These are phyloP conservation scores for Plutomurus gul DNA, from an alignment of 1,140 invertebrate genomes.

Conservation along the genomic window DNA sequence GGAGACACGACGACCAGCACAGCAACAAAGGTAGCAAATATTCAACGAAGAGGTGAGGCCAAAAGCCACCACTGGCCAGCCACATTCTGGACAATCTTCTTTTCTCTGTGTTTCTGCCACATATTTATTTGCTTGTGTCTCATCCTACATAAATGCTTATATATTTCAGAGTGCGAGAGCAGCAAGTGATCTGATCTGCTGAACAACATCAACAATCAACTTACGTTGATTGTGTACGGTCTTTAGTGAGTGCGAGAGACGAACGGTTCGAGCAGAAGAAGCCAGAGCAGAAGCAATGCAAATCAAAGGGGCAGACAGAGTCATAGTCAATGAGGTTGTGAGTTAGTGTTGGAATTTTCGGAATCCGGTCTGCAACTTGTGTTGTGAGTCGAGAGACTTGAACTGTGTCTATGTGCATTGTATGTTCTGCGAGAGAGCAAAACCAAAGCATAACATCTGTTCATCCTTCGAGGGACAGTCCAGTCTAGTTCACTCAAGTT, in stretches of 20 bases:
- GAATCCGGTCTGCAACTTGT: constrained; percentile 10
- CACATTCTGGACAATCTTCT: no score
- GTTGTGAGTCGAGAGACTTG: background rate
- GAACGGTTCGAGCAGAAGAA: background rate
- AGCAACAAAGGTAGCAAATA: no score
- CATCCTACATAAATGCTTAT: no score
- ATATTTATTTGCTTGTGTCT: no score
- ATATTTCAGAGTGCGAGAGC: background rate
- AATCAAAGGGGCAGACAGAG: background rate
- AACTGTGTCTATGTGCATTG: constrained; percentile 22
- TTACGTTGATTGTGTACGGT: background rate
- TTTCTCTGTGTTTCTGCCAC: no score
- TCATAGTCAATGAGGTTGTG: background rate
- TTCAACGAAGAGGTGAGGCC: no score
- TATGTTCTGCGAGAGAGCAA: no score
- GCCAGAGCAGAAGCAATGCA: background rate
- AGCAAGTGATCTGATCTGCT: background rate
- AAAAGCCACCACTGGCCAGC: no score
- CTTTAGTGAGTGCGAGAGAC: background rate
- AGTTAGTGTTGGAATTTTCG: constrained; percentile 12
- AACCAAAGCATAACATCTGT: no score
- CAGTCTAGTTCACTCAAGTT: background rate
- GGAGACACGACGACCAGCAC: no score
- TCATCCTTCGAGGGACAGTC: constrained; percentile 18
- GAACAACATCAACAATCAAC: constrained; percentile 1